Conservation (phyloP, 1,140 invertebrate species). For the Homalodisca vitripennis region DNA sequence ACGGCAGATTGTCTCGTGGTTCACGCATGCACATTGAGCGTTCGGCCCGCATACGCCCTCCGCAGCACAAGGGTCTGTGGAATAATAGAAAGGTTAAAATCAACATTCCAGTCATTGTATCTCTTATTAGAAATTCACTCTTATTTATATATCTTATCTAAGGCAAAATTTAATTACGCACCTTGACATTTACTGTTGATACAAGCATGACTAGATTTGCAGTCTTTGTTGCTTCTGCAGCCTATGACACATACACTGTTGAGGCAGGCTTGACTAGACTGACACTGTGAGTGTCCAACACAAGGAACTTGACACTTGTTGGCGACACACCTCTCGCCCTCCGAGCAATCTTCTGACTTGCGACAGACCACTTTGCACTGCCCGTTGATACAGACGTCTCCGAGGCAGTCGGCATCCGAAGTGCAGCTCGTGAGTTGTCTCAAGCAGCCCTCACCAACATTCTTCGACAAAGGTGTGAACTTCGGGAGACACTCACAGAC, state of each 20-base stretch:
- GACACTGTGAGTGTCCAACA: constrained; percentile 76
- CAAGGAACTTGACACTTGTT: constrained; percentile 78
- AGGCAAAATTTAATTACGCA: constrained; percentile 36
- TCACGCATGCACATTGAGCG: constrained; percentile 69
- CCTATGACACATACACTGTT: constrained; percentile 75
- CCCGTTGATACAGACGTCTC: constrained; percentile 73
- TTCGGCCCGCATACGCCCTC: constrained; percentile 78
- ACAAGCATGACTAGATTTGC: constrained; percentile 70
- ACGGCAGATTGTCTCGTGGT: constrained; percentile 69
- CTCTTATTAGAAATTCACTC: neutral
- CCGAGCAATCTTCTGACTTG: constrained; percentile 72
- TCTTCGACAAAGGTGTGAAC: constrained; percentile 62
- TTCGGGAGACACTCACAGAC: constrained; percentile 71
- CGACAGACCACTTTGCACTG: constrained; percentile 83
- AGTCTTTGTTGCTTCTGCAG: constrained; percentile 73
- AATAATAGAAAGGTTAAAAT: no score
- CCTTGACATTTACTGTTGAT: constrained; percentile 76
- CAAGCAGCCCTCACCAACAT: constrained; percentile 68
- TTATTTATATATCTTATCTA: neutral
- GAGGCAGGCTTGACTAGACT: constrained; percentile 73
- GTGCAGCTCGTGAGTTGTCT: constrained; percentile 63
- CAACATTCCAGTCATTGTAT: no score
- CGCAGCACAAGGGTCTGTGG: neutral
- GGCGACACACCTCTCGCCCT: constrained; percentile 74
- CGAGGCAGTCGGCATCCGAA: constrained; percentile 73